Evolutionary conservation across 2,888 invertebrate genomes (phyloP).

Genomic region (Caenorhabditis uteleia): DNA sequence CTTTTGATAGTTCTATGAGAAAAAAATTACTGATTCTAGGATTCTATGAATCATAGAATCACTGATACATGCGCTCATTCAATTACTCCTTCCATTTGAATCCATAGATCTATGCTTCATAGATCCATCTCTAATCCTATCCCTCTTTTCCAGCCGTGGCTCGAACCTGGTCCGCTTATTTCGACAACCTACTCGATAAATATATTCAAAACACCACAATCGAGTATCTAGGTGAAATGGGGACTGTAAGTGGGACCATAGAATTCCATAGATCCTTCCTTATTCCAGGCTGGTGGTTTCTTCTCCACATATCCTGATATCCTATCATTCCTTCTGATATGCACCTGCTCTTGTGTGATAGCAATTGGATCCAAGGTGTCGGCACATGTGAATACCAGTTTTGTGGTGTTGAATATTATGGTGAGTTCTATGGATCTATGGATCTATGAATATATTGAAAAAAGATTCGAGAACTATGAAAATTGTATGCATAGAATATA

Average conservation of each 20-base stretch:
- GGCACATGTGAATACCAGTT: conserved; percentile 69
- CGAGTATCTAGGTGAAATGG: conserved; percentile 46
- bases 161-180: conserved; percentile 72
- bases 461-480: too few relatives aligned
- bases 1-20: too few relatives aligned
- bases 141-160: conserved; percentile 69
- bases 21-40: too few relatives aligned
- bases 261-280: neutral
- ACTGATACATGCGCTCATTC: too few relatives aligned
- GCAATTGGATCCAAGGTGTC: conserved; percentile 70
- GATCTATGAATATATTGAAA: too few relatives aligned
- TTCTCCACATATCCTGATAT: conserved; percentile 70
- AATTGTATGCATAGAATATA: too few relatives aligned
- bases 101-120: too few relatives aligned
- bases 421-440: conserved; percentile 21
- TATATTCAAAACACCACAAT: conserved; percentile 68
- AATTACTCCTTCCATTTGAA: too few relatives aligned
- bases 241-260: conserved; percentile 9
- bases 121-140: too few relatives aligned
- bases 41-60: too few relatives aligned
- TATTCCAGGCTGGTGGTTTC: conserved; percentile 30
- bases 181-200: conserved; percentile 68
- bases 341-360: conserved; percentile 68
- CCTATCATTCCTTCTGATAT: conserved; percentile 62
- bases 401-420: conserved; percentile 62